A percentile compares a stretch with the other conserved stretches of the same genome.
Conservation (phyloP, 92 coral and sea anemone species). For the Montipora capitata region DNA sequence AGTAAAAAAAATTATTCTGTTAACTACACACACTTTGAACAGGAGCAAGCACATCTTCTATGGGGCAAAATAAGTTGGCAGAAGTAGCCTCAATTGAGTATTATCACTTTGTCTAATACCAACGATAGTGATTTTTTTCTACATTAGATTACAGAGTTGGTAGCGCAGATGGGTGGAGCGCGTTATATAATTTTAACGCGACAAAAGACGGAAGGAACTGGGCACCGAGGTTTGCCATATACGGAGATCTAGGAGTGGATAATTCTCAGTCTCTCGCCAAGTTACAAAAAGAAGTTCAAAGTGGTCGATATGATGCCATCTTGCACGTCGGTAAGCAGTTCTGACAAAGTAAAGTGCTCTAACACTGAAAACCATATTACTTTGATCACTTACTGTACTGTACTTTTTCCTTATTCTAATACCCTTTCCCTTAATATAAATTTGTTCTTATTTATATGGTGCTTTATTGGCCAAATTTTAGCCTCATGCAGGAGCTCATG, state of each 20-base stretch:
- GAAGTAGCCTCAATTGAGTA: not conserved
- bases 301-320: conserved; percentile 91
- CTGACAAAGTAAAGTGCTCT: not conserved
- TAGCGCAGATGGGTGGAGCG: conserved; percentile 96
- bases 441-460: no score
- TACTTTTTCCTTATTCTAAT: no score
- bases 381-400: no score
- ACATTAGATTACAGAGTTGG: conserved; percentile 93
- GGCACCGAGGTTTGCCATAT: conserved; percentile 94
- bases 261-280: conserved; percentile 94
- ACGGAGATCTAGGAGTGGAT: conserved; percentile 96
- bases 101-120: no score
- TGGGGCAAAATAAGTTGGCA: not conserved
- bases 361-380: no score
- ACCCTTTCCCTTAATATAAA: no score
- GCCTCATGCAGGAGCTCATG: no score
- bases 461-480: no score
- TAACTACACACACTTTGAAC: no score
- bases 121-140: not conserved
- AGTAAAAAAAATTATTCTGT: no score
- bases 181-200: conserved; percentile 87
- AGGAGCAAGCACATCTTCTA: no score
- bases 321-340: conserved; percentile 89
- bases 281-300: conserved; percentile 91
- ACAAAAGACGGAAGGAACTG: conserved; percentile 85